Evolutionary conservation across 2,797 vertebrate genomes (phyloP), one percentile per base, ranked within the genome.

Genomic region (Florisuga fusca): DNA sequence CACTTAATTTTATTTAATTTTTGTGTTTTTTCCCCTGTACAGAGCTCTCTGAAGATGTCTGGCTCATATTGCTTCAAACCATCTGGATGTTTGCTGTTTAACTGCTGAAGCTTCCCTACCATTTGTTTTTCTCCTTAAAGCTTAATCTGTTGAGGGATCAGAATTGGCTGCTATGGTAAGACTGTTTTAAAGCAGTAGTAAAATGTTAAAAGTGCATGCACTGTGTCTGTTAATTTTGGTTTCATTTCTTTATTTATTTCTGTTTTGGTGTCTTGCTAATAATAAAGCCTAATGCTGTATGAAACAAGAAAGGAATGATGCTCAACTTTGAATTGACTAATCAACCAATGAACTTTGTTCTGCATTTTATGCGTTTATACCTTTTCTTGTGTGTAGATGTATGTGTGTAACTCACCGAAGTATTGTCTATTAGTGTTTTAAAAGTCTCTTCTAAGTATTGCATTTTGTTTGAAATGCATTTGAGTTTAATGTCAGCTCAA

Each of bases 91-190:
- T 80, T 68, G 26, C 33, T 83, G 31, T 66, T 87, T 81, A 76
- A 69, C 27, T 92, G 82, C 41, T 94, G 94, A 95, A 91, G 62
- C 41, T 87, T 89, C 89, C 48, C 69, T 84, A 23, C 62, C 6
- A 5, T 41, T 94, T 75, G 14, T 34, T 84, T 87, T 57, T 59
- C 7, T 90, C 9, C 74, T 66, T 69, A 91, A 80, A 53, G 45
- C 43, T 83, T 88, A 33, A 85, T 63, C 21, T 71, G 0, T 20
- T 55, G 45, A 84, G 54, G 53, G n/a, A 66, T 78, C 54, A 38
- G 50, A 93, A 78, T 38, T 75, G 15, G 25, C 45, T 94, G 68
- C 59, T 78, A 81, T 89, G 96, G 96, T 97, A 92, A 94, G 95
- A 31, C 9, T 12, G 64, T 51, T 48, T 27, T 7, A 8, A 59